Evolutionary conservation across 2,113 vertebrate species (phyloP).

Genomic region (Chroicocephalus ridibundus): DNA sequence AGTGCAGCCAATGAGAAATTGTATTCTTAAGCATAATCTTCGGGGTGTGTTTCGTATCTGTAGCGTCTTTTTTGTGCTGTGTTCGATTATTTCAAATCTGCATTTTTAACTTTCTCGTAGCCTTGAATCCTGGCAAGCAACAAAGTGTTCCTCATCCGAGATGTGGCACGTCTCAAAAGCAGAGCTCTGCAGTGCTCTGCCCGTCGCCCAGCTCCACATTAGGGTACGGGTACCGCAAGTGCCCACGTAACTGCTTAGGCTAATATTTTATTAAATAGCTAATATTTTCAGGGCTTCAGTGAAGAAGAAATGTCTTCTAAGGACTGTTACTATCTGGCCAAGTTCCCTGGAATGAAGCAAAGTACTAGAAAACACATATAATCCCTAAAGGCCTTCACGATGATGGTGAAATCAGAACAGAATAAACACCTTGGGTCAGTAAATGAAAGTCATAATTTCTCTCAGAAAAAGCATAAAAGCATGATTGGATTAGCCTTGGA

Average conservation of each 20-base stretch:
- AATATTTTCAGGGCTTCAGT: not conserved
- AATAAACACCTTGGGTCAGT: not conserved
- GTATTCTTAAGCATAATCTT: not conserved
- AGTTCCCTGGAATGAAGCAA: not conserved
- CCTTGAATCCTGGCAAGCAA: not conserved
- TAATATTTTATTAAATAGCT: not conserved
- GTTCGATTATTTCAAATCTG: not conserved
- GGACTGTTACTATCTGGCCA: not conserved
- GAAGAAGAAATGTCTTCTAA: not conserved
- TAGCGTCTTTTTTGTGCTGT: not conserved
- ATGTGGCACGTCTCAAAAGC: not conserved
- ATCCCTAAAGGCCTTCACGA: not conserved
- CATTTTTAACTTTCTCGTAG: not conserved
- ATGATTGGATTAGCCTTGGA: not conserved
- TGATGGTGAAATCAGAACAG: not conserved
- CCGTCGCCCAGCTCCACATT: rapidly evolving
- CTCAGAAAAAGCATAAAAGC: not conserved
- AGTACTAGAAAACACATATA: not conserved
- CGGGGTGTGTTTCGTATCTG: not conserved
- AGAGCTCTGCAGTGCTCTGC: not conserved
- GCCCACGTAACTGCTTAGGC: not conserved
- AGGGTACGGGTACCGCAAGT: not conserved
- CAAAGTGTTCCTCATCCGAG: not conserved
- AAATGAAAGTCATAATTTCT: not conserved
- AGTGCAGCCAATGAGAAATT: not conserved